Evolutionary conservation across 2,888 invertebrate genomes (phyloP), one percentile per base, ranked within the genome.

Genomic region (Phytoseiulus persimilis): DNA sequence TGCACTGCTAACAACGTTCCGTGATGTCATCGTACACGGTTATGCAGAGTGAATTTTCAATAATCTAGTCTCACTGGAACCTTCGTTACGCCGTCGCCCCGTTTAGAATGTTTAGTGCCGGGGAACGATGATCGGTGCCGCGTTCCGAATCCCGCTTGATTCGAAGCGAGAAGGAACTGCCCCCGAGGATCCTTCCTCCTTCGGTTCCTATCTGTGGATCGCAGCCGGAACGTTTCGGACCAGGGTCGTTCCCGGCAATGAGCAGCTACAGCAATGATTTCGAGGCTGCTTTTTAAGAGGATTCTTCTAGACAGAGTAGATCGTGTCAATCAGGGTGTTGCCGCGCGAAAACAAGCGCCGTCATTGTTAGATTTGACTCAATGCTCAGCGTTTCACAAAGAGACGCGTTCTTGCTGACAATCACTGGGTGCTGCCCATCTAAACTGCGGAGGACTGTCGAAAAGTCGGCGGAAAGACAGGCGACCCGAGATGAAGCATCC

Each of bases 341-440:
- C 65, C 65, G 65, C 65, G 65, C 65, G 65, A 65, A 28, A 65
- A 65, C 65, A 65, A 65, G 65, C 65, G 23, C 18, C 18, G 65
- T 65, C 65, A 65, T 65, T 65, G 65, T 65, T 65, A 65, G 65
- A 65, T 65, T 65, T 65, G 65, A 65, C 65, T 65, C 65, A 65
- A 65, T 23, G 65, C 65, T 65, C 65, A 65, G 65, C 65, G 23
- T 65, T 65, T 65, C 65, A 23, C 65, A 65, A 65, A 14, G 28
- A 65, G 65, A 65, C 65, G 65, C 18, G 65, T 65, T 65, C 65
- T 23, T 23, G 18, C 65, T 65, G 65, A 65, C 65, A 65, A 65
- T 65, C 65, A 28, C 65, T 23, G 65, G 65, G 65, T 65, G 65
- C 65, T 65, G 65, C 65, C 65, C 18, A 28, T 65, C 65, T 28